phyloP scores from a whole-genome alignment of 2,888 invertebrate genomes.

The Branchellion lobata region DNA sequence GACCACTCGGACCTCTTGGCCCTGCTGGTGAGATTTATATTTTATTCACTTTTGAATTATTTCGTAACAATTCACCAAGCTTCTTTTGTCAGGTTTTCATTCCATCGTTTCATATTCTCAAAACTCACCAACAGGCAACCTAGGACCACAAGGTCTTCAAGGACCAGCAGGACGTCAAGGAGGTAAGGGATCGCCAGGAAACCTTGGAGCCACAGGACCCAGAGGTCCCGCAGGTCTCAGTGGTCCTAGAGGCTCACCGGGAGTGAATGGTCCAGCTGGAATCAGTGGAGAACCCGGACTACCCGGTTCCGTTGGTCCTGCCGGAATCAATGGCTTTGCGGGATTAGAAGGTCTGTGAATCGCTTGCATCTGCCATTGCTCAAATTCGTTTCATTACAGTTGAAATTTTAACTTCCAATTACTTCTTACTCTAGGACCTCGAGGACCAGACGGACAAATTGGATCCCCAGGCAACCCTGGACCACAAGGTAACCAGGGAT shows the following conservation, averaged over 20 bases:
- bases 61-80: too few species aligned
- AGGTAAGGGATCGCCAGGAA: conserved; percentile 35
- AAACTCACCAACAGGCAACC: background rate
- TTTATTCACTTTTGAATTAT: background rate
- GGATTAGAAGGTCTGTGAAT: conserved; percentile 1
- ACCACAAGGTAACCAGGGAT: conserved; percentile 55
- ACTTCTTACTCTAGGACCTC: conserved; percentile 10
- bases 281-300: conserved; percentile 39
- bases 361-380: too few species aligned
- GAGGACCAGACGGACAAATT: background rate
- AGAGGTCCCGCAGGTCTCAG: conserved; percentile 34
- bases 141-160: background rate
- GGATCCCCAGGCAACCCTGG: conserved; percentile 44
- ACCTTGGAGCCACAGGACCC: conserved; percentile 26
- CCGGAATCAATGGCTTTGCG: conserved; percentile 7
- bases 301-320: conserved; percentile 36
- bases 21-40: conserved; percentile 3
- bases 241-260: background rate
- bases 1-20: conserved; percentile 25
- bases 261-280: conserved; percentile 36
- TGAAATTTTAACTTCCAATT: too few species aligned
- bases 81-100: too few species aligned
- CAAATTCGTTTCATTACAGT: too few species aligned
- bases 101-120: too few species aligned
- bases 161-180: conserved; percentile 44